phyloP scores from a whole-genome alignment of 2,113 vertebrate species.

The Microtus pennsylvanicus region DNA sequence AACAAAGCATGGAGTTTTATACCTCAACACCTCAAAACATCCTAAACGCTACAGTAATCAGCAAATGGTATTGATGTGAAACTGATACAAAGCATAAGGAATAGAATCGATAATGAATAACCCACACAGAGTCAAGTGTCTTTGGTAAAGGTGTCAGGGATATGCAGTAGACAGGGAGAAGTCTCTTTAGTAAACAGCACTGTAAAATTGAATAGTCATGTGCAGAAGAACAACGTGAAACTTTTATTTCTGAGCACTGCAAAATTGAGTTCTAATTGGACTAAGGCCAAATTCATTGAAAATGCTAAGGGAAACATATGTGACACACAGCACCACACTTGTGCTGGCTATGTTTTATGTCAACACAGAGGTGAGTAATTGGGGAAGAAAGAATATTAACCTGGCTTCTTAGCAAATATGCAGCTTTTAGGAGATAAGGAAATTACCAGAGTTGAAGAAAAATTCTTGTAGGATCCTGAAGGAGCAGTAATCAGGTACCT shows the following conservation, averaged over 20 bases:
- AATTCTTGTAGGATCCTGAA: neutral
- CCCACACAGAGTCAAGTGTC: neutral
- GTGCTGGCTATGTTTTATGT: neutral
- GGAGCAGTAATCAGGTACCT: neutral
- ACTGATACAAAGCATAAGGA: neutral
- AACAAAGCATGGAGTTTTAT: neutral
- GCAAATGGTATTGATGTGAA: neutral
- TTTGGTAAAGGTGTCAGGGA: neutral
- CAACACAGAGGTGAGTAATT: neutral
- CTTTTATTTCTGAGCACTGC: neutral
- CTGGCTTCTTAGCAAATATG: neutral
- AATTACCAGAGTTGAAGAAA: neutral
- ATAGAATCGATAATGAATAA: neutral
- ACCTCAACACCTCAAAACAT: neutral
- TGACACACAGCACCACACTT: neutral
- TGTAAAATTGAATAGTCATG: neutral
- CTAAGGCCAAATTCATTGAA: neutral
- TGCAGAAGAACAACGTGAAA: neutral
- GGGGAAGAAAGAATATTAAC: too few relatives aligned
- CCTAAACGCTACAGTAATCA: neutral
- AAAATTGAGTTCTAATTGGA: neutral
- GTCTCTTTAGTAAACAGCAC: neutral
- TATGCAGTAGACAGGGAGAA: neutral
- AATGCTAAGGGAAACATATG: neutral
- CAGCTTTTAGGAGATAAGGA: neutral